Percentiles rank a stretch among this genome's conserved stretches.
These are phyloP conservation scores for Larimichthys crocea DNA, from an alignment of 2,113 vertebrate genomes.

Conservation along the genomic window DNA sequence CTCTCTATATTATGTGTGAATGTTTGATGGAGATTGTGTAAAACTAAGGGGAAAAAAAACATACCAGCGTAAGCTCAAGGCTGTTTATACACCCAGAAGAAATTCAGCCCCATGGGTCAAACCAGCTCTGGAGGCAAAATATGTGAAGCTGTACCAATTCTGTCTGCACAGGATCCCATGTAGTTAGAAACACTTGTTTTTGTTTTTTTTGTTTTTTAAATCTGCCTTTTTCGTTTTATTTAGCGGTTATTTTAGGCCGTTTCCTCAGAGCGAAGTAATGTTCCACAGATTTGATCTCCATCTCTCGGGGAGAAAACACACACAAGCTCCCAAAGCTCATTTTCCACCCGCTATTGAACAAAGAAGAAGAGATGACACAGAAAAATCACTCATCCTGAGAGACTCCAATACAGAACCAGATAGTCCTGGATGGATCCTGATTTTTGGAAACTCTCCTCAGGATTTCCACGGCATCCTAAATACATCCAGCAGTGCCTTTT, in stretches of 20 bases:
- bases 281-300: conserved; percentile 31
- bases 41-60: conserved; percentile 10
- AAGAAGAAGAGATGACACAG: conserved; percentile 38
- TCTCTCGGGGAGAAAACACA: conserved; percentile 16
- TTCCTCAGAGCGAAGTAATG: conserved; percentile 11
- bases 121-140: conserved; percentile 8
- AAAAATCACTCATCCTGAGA: conserved; percentile 38
- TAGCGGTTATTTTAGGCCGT: conserved; percentile 41
- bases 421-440: conserved; percentile 3
- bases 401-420: conserved; percentile 23
- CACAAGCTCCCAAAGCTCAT: conserved; percentile 50
- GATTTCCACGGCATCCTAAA: conserved; percentile 1
- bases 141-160: conserved; percentile 7
- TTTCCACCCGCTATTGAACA: conserved; percentile 28
- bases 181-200: conserved; percentile 7
- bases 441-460: conserved; percentile 44
- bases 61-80: conserved; percentile 8
- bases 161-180: neutral
- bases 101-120: conserved; percentile 22
- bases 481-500: conserved; percentile 5
- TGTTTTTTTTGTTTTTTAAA: too few relatives aligned
- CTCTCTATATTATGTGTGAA: conserved; percentile 12
- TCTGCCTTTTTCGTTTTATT: conserved; percentile 30
- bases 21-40: conserved; percentile 25
- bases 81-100: conserved; percentile 18